Evolutionary conservation across 1,140 invertebrate species (phyloP), one percentile per base, ranked within the genome.

Genomic region (Zaprionus tsacasi): DNA sequence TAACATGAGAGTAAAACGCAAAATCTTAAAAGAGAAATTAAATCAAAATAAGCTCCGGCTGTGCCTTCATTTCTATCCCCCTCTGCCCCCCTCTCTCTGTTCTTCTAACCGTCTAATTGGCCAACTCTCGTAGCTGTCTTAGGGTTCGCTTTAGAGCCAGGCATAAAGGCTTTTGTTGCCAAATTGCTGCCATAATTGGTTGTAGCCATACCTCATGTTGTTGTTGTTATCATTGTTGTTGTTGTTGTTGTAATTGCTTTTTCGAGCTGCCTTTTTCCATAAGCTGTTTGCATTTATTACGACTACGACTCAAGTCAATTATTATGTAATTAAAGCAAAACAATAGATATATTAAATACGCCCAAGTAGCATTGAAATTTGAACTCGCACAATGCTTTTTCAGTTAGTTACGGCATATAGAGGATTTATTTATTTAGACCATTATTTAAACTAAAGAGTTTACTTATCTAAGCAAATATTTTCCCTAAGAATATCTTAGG

Each of bases 291-390:
- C 85, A 75, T 77, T 78, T 87, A 88, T 83, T 78, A 82, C 70
- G 1, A 21, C 21, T 45, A 65, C 25, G 50, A 45, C 56, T 58
- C 69, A 63, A 70, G 79, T 67, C 83, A 88, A 88, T 88, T 88
- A 88, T 89, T 89, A 83, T 89, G 83, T 88, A 88, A 88, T 88
- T 88, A 89, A 88, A 88, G 70, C 83, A 76, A 88, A 88, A 88
- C 83, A 88, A 88, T 83, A 78, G 75, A 68, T 65, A 61, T 74
- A 78, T 80, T 80, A 78, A 75, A 71, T 87, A 57, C 77, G 80
- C 80, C 72, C 82, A 55, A 78, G n/a, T 27, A 70, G 67, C 52
- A 25, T n/a, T 61, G 25, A 27, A 48, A 36, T 21, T 36, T 25
- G 15, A 45, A 35, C 43, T 55, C 60, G 27, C 27, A 30, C 27